Conservation (phyloP, 2,797 vertebrate species). For the Clarias pachynema region DNA sequence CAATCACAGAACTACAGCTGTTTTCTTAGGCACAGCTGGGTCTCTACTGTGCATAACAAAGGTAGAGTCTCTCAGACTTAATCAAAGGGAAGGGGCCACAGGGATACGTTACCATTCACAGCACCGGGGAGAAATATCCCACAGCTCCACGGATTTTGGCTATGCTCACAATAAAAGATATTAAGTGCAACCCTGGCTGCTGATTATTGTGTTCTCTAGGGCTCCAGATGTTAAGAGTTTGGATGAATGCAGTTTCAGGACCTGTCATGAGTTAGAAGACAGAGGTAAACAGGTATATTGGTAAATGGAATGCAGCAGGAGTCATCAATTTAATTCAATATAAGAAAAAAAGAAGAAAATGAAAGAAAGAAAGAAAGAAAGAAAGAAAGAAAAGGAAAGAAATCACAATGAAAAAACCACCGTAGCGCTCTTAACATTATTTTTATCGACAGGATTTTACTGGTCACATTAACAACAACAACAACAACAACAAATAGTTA, state of each 20-base stretch:
- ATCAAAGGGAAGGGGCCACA: constrained; percentile 24
- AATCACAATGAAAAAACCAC: not conserved
- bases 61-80: constrained; percentile 18
- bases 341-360: too few relatives aligned
- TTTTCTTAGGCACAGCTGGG: constrained; percentile 51
- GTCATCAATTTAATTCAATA: not conserved
- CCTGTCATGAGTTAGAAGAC: not conserved
- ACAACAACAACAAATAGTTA: not conserved
- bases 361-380: too few relatives aligned
- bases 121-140: constrained; percentile 11
- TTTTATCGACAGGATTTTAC: not conserved
- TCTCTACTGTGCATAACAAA: constrained; percentile 47
- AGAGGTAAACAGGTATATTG: not conserved
- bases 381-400: too few relatives aligned
- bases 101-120: constrained; percentile 34
- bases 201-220: not conserved
- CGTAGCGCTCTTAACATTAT: not conserved
- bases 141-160: not conserved
- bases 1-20: constrained; percentile 45
- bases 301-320: not conserved
- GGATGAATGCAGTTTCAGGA: not conserved
- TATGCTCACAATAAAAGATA: not conserved
- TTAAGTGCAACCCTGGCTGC: not conserved
- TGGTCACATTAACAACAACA: not conserved
- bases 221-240: not conserved